These are phyloP conservation scores for Crenichthys baileyi DNA, from an alignment of 2,797 vertebrate genomes.

Conservation along the genomic window DNA sequence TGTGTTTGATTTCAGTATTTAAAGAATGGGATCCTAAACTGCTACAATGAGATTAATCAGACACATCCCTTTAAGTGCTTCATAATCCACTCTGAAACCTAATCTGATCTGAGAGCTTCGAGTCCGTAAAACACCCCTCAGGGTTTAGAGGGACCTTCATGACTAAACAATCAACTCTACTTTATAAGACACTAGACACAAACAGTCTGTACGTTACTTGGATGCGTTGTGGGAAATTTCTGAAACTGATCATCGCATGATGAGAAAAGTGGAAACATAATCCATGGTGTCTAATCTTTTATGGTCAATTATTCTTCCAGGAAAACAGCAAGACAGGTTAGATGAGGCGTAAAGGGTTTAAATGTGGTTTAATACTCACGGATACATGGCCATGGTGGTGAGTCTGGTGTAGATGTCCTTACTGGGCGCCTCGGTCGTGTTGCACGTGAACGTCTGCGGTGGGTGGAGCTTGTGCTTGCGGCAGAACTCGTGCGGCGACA, in stretches of 20 bases:
- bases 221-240: neutral
- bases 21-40: constrained; percentile 18
- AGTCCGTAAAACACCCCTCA: constrained; percentile 23
- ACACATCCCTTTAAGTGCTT: neutral
- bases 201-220: neutral
- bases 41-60: constrained; percentile 30
- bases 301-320: neutral
- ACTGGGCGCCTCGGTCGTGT: constrained; percentile 85
- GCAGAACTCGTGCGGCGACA: constrained; percentile 93
- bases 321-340: neutral
- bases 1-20: neutral
- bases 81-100: constrained; percentile 42
- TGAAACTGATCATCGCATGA: neutral
- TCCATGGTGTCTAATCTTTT: neutral
- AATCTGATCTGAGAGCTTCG: constrained; percentile 44
- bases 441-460: constrained; percentile 95
- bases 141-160: neutral
- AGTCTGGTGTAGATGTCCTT: constrained; percentile 96
- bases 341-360: neutral
- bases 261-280: neutral
- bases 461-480: constrained; percentile 98
- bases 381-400: constrained; percentile 99
- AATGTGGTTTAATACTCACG: constrained; percentile 87
- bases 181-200: neutral
- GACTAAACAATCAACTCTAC: neutral